Conservation (phyloP, 1,140 invertebrate species). For the Macrobrachium rosenbergii region DNA sequence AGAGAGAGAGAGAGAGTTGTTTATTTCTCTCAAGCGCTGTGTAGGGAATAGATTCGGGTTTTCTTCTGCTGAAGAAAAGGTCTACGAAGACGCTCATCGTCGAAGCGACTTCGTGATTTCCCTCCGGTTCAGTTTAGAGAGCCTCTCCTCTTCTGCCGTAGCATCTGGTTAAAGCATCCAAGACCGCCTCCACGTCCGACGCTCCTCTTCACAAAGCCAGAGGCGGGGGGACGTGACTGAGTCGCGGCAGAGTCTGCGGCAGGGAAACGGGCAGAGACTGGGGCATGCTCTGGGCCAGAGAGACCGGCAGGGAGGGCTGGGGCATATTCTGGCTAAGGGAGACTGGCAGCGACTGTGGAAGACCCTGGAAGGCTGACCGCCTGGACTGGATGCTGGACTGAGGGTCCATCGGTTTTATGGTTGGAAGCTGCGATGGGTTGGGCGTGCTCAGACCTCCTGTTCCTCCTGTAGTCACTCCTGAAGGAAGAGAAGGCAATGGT, state of each 20-base stretch:
- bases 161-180: too few species aligned
- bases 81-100: too few species aligned
- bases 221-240: conserved; percentile 45
- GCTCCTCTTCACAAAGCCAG: conserved; percentile 45
- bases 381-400: conserved; percentile 53
- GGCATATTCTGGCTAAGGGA: conserved; percentile 32
- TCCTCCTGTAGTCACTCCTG: conserved; percentile 29
- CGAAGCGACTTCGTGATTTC: too few species aligned
- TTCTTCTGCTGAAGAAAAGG: too few species aligned
- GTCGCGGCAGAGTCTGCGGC: conserved; percentile 31
- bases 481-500: not conserved
- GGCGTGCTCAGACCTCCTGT: not conserved
- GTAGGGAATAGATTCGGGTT: not conserved
- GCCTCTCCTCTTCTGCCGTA: too few species aligned
- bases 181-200: not conserved
- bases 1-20: not conserved
- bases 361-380: conserved; percentile 54
- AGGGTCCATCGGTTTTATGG: conserved; percentile 50
- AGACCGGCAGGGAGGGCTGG: conserved; percentile 8
- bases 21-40: too few species aligned
- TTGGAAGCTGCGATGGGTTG: conserved; percentile 32
- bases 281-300: conserved; percentile 18
- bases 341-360: conserved; percentile 40
- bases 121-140: too few species aligned
- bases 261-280: conserved; percentile 14